phyloP scores from a whole-genome alignment of 2,888 invertebrate genomes.

The Congeria kusceri region DNA sequence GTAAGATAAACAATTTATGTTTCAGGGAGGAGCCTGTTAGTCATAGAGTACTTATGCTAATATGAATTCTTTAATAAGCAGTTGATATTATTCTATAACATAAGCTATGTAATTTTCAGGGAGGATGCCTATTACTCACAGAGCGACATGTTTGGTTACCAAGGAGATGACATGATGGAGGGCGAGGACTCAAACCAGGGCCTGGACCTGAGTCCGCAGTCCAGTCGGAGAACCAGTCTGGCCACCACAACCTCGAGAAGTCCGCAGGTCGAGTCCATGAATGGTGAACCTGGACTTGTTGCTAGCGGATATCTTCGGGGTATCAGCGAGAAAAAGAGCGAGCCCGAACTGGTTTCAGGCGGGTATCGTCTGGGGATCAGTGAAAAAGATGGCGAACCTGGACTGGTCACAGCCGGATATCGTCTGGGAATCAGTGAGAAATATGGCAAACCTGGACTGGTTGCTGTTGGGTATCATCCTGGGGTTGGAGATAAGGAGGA shows the following conservation, averaged over 20 bases:
- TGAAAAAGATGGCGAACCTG: conserved; percentile 2
- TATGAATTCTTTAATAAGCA: too few relatives aligned
- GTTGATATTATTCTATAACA: too few relatives aligned
- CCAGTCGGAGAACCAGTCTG: conserved; percentile 26
- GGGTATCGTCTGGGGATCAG: too few relatives aligned
- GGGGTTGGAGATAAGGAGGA: conserved; percentile 5
- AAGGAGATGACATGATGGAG: conserved; percentile 17
- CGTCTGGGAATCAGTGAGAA: conserved; percentile 9
- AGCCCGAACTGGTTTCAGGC: too few relatives aligned
- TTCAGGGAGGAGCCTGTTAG: too few relatives aligned
- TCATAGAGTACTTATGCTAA: too few relatives aligned
- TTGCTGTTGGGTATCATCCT: too few relatives aligned
- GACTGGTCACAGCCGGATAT: conserved; percentile 7
- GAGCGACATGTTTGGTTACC: conserved; percentile 21
- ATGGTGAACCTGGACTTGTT: conserved; percentile 1
- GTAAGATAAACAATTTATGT: too few relatives aligned
- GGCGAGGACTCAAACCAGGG: conserved; percentile 49
- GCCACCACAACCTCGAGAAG: conserved; percentile 3
- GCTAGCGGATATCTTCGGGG: conserved; percentile 8
- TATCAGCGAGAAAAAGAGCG: background rate
- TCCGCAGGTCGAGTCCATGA: conserved; percentile 5
- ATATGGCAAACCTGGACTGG: background rate
- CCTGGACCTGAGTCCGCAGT: conserved; percentile 52
- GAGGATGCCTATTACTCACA: conserved; percentile 11
- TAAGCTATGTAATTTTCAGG: conserved; percentile 3